Base-by-base conservation (phyloP, 2,888 invertebrate species). In the Drosophila anomalata region DNA sequence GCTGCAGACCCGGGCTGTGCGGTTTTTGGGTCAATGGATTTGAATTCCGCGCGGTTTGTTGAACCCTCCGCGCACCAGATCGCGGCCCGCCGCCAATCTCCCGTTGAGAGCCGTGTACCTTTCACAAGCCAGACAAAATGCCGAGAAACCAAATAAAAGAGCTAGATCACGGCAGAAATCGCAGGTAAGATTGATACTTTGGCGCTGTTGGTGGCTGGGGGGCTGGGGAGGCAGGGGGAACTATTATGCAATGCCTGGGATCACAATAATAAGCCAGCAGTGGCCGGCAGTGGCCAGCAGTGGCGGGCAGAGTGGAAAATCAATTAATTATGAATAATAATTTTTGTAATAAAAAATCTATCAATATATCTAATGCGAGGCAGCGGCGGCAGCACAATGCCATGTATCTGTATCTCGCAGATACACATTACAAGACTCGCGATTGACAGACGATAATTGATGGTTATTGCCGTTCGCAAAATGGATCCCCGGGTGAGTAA, bases 11-110 rank as follows among this genome's bases (percentile, higher is more conserved):
- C 33, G 33, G 56, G 42, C 48, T 68, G 59, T 71, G 59, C 71
- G 47, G 55, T 75, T 85, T 85, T 81, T 86, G 75, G 86, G 86
- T 81, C 81, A 81, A 86, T 81, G 71, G 81, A 82, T 83, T 83
- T 72, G 75, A 81, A 86, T 86, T 82, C 79, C 79, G 61, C 66
- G 63, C 68, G 75, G 86, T 81, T 81, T 81, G 79, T 79, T 86
- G 81, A 81, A 81, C 86, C 82, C 73, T 73, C 62, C 69, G 17
- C 56, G 31, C 47, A 33, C 53, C 61, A 57, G 58, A 50, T 59
- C 61, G 53, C 52, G 61, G 62, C 65, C 51, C 48, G 50, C 63
- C 62, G 66, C 59, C 58, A 68, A 69, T 53, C 68, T 58, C 70
- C 70, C 69, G 41, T 48, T 24, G 69, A 69, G 68, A 36, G 54